Percentiles rank a stretch among this genome's conserved stretches.
These are phyloP conservation scores for Orgyia antiqua DNA, from an alignment of 2,888 invertebrate species.

Conservation along the genomic window DNA sequence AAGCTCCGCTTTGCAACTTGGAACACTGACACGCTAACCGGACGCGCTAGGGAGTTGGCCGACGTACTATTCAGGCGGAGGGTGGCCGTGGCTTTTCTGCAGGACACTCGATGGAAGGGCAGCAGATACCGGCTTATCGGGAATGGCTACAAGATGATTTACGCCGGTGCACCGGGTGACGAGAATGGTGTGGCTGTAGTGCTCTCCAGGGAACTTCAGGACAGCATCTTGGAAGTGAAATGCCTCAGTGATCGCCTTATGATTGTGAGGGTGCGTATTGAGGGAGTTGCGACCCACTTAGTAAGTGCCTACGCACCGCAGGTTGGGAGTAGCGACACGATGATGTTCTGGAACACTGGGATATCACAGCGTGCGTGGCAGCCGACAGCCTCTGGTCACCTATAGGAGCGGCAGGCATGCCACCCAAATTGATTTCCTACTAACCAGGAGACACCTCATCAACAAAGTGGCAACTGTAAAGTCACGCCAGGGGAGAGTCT, in stretches of 20 bases:
- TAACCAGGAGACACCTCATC: no score
- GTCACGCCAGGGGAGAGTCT: no score
- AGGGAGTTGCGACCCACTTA: not conserved
- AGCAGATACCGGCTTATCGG: not conserved
- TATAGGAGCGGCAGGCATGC: no score
- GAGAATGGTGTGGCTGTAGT: not conserved
- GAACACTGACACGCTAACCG: not conserved
- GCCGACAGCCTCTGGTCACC: no score
- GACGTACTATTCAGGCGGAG: not conserved
- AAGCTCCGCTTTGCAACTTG: no score
- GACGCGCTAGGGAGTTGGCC: not conserved
- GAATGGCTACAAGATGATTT: not conserved
- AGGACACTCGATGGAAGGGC: not conserved
- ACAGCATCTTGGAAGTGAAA: not conserved
- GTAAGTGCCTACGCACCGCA: not conserved
- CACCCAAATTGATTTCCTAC: no score
- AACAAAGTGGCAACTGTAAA: no score
- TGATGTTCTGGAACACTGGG: no score
- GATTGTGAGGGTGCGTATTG: not conserved
- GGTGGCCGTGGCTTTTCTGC: not conserved
- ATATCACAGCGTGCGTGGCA: no score
- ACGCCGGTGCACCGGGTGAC: not conserved
- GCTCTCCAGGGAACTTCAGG: not conserved
- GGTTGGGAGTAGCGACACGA: no score
- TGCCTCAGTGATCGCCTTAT: not conserved